Evolutionary conservation across 1,140 invertebrate species (phyloP), one percentile per base, ranked within the genome.

Genomic region (Sycophaga agraensis): DNA sequence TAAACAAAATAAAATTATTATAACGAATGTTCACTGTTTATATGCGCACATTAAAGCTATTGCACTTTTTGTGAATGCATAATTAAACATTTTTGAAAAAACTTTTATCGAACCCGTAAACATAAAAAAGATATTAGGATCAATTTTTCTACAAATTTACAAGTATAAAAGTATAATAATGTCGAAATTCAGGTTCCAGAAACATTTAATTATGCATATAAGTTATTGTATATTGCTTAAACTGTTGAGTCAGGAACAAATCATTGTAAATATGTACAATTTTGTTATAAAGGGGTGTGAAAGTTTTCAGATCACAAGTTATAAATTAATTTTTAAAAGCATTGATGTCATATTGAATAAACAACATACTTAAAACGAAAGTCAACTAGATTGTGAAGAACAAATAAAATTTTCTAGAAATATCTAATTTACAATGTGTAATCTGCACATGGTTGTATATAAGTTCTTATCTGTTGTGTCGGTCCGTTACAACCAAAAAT

Each of bases 161-260:
- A n/a, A n/a, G n/a, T 31, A 53, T n/a, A 42, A n/a, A n/a, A 1
- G 26, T 34, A 16, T 14, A 34, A 31, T 46, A 2, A 4, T 46
- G 26, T 46, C 28, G 16, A 28, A 11, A 11, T n/a, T 42, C 5
- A 22, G 12, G 31, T 19, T 14, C 14, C 4, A 7, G 8, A 37
- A 37, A 21, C 16, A 37, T 57, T 57, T 58, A 48, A 58, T 58
- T 58, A 39, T 48, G 55, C 55, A 58, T 58, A n/a, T n/a, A n/a
- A 48, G 14, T 34, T 35, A 21, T 24, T 31, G 7, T 24, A 9
- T 46, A 1, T 46, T 45, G 11, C 28, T 12, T 56, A 43, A 43
- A 45, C 11, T 55, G 17, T 54, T 55, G 16, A 22, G 34, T 55
- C n/a, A 55, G 16, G 43, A 2, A 45, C 9, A 22, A 56, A 9